Evolutionary conservation across 2,113 vertebrate genomes (phyloP).

Genomic region (Lanius collurio): DNA sequence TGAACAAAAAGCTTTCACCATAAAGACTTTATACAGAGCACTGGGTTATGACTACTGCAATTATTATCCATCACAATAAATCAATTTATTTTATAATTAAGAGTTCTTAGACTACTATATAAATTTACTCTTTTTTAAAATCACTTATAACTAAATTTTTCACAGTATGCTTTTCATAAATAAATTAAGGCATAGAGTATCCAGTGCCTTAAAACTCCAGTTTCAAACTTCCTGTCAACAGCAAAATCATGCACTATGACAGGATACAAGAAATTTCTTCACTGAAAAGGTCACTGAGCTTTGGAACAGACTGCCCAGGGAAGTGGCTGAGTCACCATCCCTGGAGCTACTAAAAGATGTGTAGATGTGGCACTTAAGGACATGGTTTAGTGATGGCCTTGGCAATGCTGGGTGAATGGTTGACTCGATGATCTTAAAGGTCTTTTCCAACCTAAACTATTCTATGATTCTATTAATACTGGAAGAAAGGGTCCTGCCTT

Average conservation of each 20-base stretch:
- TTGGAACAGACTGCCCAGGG: not conserved
- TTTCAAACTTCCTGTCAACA: not conserved
- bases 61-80: not conserved
- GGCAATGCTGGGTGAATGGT: not conserved
- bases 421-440: not conserved
- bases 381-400: not conserved
- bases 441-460: not conserved
- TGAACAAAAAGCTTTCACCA: not conserved
- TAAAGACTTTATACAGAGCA: not conserved
- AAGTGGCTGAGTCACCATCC: not conserved
- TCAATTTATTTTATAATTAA: not conserved
- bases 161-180: not conserved
- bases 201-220: not conserved
- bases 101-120: not conserved
- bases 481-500: not conserved
- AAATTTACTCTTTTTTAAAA: not conserved
- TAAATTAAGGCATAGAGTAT: not conserved
- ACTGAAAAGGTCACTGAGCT: not conserved
- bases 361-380: not conserved
- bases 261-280: not conserved
- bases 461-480: not conserved
- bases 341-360: not conserved
- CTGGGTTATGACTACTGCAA: not conserved
- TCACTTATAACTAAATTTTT: not conserved
- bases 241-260: not conserved